Percentiles rank a stretch among this genome's conserved stretches.
phyloP scores from a whole-genome alignment of 2,797 vertebrate genomes.

The Sebastes matsubarae region DNA sequence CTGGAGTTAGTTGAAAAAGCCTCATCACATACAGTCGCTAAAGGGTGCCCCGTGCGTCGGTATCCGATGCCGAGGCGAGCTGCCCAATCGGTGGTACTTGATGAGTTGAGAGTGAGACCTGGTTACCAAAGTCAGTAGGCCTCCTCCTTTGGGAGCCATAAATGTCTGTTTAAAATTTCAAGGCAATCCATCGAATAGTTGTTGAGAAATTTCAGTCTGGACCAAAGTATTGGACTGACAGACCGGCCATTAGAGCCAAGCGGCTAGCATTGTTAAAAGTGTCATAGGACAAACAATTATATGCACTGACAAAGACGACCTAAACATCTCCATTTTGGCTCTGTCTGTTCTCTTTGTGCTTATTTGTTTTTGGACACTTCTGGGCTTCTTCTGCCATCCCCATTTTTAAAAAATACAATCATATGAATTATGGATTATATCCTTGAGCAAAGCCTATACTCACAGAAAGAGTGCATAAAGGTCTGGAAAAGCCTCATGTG shows the following conservation, averaged over 20 bases:
- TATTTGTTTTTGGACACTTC: constrained; percentile 25
- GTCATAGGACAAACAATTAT: neutral
- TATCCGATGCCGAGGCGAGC: too few species aligned
- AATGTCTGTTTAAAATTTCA: neutral
- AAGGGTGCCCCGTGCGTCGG: too few species aligned
- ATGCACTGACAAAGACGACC: neutral
- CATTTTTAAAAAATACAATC: constrained; percentile 42
- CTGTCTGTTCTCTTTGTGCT: neutral
- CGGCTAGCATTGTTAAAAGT: neutral
- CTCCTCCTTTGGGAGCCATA: neutral
- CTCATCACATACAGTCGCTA: too few species aligned
- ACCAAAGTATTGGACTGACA: neutral
- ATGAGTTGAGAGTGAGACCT: too few species aligned
- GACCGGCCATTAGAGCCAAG: neutral
- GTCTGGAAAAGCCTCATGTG: constrained; percentile 22
- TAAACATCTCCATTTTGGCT: neutral
- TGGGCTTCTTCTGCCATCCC: constrained; percentile 6
- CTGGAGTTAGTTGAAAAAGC: too few species aligned
- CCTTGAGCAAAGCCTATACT: constrained; percentile 29
- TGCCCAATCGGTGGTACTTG: too few species aligned
- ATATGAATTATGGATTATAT: constrained; percentile 56
- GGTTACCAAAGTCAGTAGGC: too few species aligned
- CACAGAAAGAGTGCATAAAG: constrained; percentile 30
- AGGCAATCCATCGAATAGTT: neutral
- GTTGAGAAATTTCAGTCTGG: neutral